phyloP scores from a whole-genome alignment of 2,113 vertebrate species.

The Ploceus nigricollis region DNA sequence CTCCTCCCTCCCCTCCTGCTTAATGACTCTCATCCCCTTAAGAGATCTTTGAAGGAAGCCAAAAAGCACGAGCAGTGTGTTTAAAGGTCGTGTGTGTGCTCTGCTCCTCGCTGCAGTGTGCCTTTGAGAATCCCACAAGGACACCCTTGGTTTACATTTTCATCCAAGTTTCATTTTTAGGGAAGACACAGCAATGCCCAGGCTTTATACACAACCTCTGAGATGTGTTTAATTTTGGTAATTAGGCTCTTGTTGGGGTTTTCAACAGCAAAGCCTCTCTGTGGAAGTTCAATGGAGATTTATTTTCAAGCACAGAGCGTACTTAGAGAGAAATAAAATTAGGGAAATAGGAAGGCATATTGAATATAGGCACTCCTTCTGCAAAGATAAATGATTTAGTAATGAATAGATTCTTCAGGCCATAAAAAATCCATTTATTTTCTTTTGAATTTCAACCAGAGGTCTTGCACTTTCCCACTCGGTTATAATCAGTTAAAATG shows the following conservation, averaged over 20 bases:
- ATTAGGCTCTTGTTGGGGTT: constrained; percentile 24
- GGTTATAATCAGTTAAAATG: constrained; percentile 61
- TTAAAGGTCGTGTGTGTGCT: constrained; percentile 25
- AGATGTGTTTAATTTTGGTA: constrained; percentile 29
- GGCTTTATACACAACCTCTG: background rate
- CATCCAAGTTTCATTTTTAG: background rate
- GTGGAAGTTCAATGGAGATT: constrained; percentile 18
- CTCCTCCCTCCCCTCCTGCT: background rate
- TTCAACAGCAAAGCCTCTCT: background rate
- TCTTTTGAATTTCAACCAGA: constrained; percentile 71
- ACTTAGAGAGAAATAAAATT: constrained; percentile 61
- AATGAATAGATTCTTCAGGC: constrained; percentile 74
- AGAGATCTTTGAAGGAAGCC: constrained; percentile 1
- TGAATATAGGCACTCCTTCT: constrained; percentile 57
- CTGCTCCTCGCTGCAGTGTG: background rate
- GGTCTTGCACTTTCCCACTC: constrained; percentile 69
- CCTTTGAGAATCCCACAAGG: background rate
- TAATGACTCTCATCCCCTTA: background rate
- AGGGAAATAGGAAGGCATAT: constrained; percentile 30
- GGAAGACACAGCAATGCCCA: background rate
- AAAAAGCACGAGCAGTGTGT: background rate
- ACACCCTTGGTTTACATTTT: background rate
- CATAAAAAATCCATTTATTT: constrained; percentile 79
- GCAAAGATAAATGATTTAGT: constrained; percentile 75
- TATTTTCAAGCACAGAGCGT: constrained; percentile 17